Evolutionary conservation across 2,113 vertebrate genomes (phyloP).

Genomic region (Falco punctatus): DNA sequence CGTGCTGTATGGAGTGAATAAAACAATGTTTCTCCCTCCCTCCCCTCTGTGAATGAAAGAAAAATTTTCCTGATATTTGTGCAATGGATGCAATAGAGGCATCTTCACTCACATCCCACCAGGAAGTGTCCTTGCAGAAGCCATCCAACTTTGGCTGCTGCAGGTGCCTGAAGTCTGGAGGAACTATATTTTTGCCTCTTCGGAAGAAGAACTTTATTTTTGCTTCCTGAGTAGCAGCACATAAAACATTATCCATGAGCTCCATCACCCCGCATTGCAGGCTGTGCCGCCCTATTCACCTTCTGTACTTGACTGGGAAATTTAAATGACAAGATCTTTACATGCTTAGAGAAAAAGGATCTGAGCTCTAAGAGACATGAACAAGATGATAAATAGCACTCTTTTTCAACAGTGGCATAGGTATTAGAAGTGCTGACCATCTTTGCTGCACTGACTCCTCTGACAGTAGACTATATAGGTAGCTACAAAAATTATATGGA

Average conservation of each 20-base stretch:
- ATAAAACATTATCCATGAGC: not conserved
- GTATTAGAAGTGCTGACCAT: not conserved
- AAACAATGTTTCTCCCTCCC: not conserved
- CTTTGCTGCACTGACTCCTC: not conserved
- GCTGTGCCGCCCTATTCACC: not conserved
- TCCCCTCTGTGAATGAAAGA: not conserved
- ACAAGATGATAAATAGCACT: not conserved
- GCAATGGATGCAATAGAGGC: not conserved
- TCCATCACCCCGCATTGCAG: not conserved
- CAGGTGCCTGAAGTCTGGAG: not conserved
- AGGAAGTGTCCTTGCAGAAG: not conserved
- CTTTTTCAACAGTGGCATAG: not conserved
- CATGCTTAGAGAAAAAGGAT: not conserved
- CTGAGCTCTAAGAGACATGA: not conserved
- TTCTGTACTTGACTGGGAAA: constrained; percentile 5
- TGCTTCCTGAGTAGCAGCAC: not conserved
- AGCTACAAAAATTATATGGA: not conserved
- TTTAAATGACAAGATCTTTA: constrained; percentile 8
- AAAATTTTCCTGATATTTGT: not conserved
- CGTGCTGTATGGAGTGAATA: not conserved
- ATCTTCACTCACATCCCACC: not conserved
- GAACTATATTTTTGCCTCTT: constrained; percentile 18
- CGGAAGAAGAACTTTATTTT: constrained; percentile 35
- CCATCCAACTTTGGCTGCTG: not conserved
- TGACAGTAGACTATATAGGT: not conserved